These are phyloP conservation scores for Psittacula cyanocephala DNA, from an alignment of 2,113 vertebrate genomes.

Conservation along the genomic window DNA sequence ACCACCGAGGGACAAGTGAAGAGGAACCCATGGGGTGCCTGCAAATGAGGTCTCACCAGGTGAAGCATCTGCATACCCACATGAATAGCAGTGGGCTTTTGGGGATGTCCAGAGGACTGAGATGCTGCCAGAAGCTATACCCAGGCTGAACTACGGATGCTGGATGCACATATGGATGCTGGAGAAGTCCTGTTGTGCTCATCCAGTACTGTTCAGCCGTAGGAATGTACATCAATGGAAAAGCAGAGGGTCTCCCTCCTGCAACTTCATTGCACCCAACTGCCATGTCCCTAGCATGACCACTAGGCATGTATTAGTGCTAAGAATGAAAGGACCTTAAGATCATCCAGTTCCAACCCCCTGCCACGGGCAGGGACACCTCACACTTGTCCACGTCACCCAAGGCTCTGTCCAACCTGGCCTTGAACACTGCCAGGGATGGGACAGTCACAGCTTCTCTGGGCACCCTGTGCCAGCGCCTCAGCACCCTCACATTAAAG, in stretches of 20 bases:
- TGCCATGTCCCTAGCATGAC: accelerated
- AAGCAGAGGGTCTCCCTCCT: background rate
- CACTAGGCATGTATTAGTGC: background rate
- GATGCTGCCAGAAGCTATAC: background rate
- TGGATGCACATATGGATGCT: background rate
- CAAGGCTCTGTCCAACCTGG: background rate
- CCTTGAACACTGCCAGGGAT: background rate
- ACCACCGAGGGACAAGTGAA: background rate
- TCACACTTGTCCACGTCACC: background rate
- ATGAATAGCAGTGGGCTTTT: background rate
- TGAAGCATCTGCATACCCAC: no score
- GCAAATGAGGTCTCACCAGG: background rate
- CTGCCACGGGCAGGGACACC: background rate
- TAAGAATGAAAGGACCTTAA: background rate
- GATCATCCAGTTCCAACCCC: background rate
- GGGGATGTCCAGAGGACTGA: background rate
- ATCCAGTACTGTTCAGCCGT: background rate
- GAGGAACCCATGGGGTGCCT: background rate
- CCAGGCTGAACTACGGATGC: background rate
- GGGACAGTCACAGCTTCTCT: background rate
- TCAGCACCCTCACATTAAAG: no score
- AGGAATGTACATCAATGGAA: accelerated
- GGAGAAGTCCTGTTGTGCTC: background rate
- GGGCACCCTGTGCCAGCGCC: no score
- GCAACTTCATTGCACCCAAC: background rate